These are phyloP conservation scores for Lasaia peninsularis DNA, from an alignment of 1,140 invertebrate genomes.

Conservation along the genomic window DNA sequence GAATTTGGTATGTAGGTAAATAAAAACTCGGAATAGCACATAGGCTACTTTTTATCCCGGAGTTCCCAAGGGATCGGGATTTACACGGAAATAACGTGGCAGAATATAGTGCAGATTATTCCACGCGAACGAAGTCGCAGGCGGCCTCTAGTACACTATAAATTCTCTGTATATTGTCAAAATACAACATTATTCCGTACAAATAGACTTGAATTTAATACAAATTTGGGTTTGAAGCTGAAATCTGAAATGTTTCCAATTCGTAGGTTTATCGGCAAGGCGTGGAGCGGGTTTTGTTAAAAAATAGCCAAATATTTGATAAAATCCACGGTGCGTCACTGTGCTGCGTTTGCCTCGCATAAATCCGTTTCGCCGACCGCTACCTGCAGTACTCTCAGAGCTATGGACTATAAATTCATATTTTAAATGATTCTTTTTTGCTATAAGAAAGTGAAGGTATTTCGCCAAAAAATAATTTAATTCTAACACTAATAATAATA, in stretches of 20 bases:
- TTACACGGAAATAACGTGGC: too few species aligned
- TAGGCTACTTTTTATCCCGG: background rate
- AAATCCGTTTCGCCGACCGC: background rate
- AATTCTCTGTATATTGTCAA: background rate
- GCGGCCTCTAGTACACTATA: too few species aligned
- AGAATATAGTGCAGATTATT: too few species aligned
- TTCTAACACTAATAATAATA: too few species aligned
- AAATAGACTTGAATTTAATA: background rate
- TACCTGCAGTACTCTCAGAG: background rate
- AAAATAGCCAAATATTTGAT: constrained; percentile 10
- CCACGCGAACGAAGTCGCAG: too few species aligned
- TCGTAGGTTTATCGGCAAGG: constrained; percentile 2
- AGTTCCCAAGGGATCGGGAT: too few species aligned
- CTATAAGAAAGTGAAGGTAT: too few species aligned
- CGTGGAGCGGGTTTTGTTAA: constrained; percentile 7
- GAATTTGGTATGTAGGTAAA: too few species aligned
- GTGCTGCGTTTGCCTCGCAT: background rate
- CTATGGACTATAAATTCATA: background rate
- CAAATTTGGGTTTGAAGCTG: constrained; percentile 2
- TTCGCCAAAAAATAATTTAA: too few species aligned
- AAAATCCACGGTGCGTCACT: constrained; percentile 2
- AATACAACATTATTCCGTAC: background rate
- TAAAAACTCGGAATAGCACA: too few species aligned
- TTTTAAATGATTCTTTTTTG: too few species aligned
- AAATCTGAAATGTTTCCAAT: constrained; percentile 11